Evolutionary conservation across 92 coral and sea anemone species (phyloP).

Genomic region (Heliopora coerulea): DNA sequence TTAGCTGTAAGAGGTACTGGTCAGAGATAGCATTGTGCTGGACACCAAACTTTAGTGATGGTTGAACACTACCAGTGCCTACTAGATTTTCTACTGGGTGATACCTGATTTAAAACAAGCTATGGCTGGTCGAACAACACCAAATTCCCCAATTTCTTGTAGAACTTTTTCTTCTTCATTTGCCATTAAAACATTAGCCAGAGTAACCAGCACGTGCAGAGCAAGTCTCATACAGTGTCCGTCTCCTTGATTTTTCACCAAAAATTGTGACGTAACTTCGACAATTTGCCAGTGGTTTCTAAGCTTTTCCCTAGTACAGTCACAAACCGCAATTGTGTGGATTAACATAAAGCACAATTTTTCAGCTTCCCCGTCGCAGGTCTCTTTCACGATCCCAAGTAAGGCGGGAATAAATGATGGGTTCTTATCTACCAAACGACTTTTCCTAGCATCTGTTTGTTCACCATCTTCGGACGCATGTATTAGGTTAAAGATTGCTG

Average conservation of each 20-base stretch:
- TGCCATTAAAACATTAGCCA: slow-evolving; percentile 71
- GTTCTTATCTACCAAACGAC: slow-evolving; percentile 54
- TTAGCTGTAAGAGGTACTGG: no score
- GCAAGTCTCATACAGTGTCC: slow-evolving; percentile 72
- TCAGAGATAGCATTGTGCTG: no score
- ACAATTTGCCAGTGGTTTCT: slow-evolving; percentile 55
- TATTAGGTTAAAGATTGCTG: slow-evolving; percentile 78
- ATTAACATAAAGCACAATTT: slow-evolving; percentile 71
- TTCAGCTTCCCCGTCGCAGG: slow-evolving; percentile 79
- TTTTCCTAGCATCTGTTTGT: slow-evolving; percentile 27
- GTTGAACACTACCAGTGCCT: no score
- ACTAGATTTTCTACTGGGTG: no score
- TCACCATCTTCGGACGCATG: slow-evolving; percentile 64
- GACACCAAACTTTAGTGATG: no score
- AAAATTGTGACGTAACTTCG: slow-evolving; percentile 62
- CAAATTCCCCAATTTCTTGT: slow-evolving; percentile 75
- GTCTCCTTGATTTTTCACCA: slow-evolving; percentile 83
- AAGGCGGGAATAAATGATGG: slow-evolving; percentile 62
- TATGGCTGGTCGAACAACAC: slow-evolving; percentile 71
- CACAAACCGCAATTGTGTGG: slow-evolving; percentile 84
- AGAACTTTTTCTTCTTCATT: slow-evolving; percentile 73
- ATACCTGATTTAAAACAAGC: slow-evolving; percentile 86
- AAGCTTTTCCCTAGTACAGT: slow-evolving; percentile 60
- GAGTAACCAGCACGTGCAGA: slow-evolving; percentile 86
- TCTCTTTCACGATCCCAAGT: slow-evolving; percentile 60